Evolutionary conservation across 2,797 vertebrate genomes (phyloP).

Genomic region (Menidia menidia): DNA sequence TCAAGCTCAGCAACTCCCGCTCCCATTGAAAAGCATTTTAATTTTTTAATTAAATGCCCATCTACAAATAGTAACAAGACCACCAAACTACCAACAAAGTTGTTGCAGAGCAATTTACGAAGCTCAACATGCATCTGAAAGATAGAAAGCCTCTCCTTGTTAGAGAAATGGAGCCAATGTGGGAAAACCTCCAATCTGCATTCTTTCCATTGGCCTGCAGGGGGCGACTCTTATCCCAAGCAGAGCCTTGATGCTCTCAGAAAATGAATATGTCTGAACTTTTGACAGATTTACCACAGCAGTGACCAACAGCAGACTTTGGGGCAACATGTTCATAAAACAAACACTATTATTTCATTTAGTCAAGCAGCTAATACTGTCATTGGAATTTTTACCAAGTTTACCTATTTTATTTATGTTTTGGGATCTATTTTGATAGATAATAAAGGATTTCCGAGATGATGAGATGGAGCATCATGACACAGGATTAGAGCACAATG

Average conservation of each 20-base stretch:
- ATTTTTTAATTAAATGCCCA: too few species aligned
- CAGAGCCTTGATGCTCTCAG: too few species aligned
- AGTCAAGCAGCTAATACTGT: neutral
- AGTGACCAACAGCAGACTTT: too few species aligned
- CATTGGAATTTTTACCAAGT: neutral
- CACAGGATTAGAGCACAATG: slow-evolving; percentile 89
- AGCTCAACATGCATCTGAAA: neutral
- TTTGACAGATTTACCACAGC: too few species aligned
- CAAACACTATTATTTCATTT: neutral
- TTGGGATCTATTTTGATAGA: slow-evolving; percentile 69
- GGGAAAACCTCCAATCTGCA: neutral
- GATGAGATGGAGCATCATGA: slow-evolving; percentile 96
- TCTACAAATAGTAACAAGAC: neutral
- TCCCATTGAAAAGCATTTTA: too few species aligned
- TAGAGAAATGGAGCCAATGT: neutral
- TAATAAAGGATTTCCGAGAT: slow-evolving; percentile 94
- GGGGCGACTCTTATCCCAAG: neutral
- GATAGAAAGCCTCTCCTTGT: neutral
- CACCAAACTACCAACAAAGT: neutral
- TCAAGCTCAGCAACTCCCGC: too few species aligned
- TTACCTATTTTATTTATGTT: neutral
- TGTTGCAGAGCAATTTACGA: neutral
- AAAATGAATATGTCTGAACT: too few species aligned
- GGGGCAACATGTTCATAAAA: neutral
- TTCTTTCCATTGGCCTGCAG: neutral